These are phyloP conservation scores for Aphidoletes aphidimyza DNA, from an alignment of 2,888 invertebrate genomes.

Conservation along the genomic window DNA sequence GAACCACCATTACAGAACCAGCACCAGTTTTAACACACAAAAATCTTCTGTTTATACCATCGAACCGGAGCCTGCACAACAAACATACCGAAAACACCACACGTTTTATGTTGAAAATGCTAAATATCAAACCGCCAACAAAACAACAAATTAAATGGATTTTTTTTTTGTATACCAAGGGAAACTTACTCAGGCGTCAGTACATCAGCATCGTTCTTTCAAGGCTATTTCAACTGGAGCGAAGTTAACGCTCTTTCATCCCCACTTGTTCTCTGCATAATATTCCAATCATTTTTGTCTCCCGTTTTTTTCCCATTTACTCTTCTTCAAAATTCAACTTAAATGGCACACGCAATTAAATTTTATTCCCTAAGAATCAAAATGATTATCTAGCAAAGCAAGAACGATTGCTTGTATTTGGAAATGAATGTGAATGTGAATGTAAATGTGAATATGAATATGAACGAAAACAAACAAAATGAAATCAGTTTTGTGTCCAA, in stretches of 20 bases:
- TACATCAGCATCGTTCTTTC: background rate
- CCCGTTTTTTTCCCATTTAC: background rate
- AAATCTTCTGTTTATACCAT: background rate
- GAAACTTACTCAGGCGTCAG: background rate
- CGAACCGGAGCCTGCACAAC: background rate
- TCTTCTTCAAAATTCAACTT: background rate
- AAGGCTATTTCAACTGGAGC: background rate
- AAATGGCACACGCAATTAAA: slow-evolving; percentile 32
- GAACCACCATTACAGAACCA: background rate
- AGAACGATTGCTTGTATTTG: background rate
- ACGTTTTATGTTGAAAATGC: background rate
- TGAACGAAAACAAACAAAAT: background rate
- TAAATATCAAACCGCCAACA: slow-evolving; percentile 38
- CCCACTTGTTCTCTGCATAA: background rate
- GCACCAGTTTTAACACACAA: background rate
- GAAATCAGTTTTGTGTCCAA: background rate
- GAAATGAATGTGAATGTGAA: background rate
- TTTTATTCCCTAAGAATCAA: slow-evolving; percentile 6
- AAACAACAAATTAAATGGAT: slow-evolving; percentile 37
- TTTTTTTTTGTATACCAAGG: background rate
- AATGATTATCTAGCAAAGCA: slow-evolving; percentile 21
- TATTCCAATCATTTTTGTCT: background rate
- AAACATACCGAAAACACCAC: background rate
- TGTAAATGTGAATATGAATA: background rate
- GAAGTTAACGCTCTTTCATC: background rate